phyloP scores from a whole-genome alignment of 2,888 invertebrate species.

The Cheilosia impressa region DNA sequence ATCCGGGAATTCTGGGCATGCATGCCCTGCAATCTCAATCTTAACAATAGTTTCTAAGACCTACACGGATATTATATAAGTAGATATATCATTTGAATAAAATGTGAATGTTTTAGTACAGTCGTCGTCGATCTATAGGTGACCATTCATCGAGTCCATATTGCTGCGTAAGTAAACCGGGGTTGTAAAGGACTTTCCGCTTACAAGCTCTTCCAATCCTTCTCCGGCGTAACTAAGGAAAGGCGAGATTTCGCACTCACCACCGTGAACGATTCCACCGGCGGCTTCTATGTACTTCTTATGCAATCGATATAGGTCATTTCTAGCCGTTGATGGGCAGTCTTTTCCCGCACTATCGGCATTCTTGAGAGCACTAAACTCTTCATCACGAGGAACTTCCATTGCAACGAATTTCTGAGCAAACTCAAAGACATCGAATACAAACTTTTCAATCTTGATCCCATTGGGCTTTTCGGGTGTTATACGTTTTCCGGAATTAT shows the following conservation, averaged over 20 bases:
- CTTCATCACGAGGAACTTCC: constrained; percentile 95
- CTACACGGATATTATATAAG: constrained; percentile 15
- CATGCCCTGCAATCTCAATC: constrained; percentile 24
- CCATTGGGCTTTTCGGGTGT: constrained; percentile 95
- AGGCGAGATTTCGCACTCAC: constrained; percentile 95
- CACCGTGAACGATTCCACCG: constrained; percentile 89
- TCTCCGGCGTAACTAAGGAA: constrained; percentile 96
- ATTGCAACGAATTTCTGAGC: constrained; percentile 95
- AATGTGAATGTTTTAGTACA: constrained; percentile 43
- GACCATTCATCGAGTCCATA: constrained; percentile 81
- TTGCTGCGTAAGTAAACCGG: constrained; percentile 87
- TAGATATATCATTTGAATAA: constrained; percentile 27
- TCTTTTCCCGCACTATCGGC: constrained; percentile 94
- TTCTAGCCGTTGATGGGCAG: constrained; percentile 93
- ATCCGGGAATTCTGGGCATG: constrained; percentile 53
- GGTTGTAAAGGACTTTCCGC: constrained; percentile 87
- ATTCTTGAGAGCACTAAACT: constrained; percentile 99
- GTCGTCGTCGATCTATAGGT: constrained; percentile 77
- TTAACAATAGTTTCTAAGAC: constrained; percentile 39
- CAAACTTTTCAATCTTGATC: constrained; percentile 99
- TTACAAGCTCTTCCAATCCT: constrained; percentile 88
- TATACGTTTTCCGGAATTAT: constrained; percentile 88
- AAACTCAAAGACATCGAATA: constrained; percentile 99
- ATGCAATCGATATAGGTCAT: constrained; percentile 91
- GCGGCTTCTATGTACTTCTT: constrained; percentile 91